Percentiles rank a stretch among this genome's conserved stretches.
These are phyloP conservation scores for Andrena praecox DNA, from an alignment of 2,888 invertebrate species.

Conservation along the genomic window DNA sequence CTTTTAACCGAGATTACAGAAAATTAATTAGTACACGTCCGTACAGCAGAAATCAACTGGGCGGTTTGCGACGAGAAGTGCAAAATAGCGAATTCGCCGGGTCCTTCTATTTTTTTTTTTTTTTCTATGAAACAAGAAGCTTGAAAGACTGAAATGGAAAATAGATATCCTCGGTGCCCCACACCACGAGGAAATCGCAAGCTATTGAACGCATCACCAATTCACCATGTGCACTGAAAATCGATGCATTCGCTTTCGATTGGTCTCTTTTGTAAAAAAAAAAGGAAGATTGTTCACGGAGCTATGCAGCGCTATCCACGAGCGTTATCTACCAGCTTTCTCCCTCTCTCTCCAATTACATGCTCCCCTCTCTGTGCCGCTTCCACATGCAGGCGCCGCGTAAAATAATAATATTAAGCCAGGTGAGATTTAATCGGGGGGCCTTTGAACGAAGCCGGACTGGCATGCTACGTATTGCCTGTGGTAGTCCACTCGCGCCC, in stretches of 20 bases:
- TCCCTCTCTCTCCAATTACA: slow-evolving; percentile 31
- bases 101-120: too few species aligned
- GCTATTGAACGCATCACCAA: too few species aligned
- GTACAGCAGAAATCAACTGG: neutral
- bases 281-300: slow-evolving; percentile 13
- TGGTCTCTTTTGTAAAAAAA: neutral
- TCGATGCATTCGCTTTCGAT: too few species aligned
- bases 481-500: slow-evolving; percentile 12
- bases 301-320: slow-evolving; percentile 25
- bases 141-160: too few species aligned
- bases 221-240: too few species aligned
- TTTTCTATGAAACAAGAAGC: too few species aligned
- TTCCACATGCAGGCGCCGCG: slow-evolving; percentile 64
- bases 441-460: slow-evolving; percentile 78
- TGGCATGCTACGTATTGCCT: slow-evolving; percentile 74
- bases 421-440: slow-evolving; percentile 78
- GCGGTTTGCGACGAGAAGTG: neutral
- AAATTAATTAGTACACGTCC: neutral
- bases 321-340: slow-evolving; percentile 16
- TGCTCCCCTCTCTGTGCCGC: slow-evolving; percentile 5
- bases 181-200: too few species aligned
- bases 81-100: neutral
- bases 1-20: neutral
- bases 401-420: slow-evolving; percentile 81
- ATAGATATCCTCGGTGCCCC: too few species aligned